These are phyloP conservation scores for Zoanthus sociatus DNA, from an alignment of 92 coral and sea anemone genomes.

Conservation along the genomic window DNA sequence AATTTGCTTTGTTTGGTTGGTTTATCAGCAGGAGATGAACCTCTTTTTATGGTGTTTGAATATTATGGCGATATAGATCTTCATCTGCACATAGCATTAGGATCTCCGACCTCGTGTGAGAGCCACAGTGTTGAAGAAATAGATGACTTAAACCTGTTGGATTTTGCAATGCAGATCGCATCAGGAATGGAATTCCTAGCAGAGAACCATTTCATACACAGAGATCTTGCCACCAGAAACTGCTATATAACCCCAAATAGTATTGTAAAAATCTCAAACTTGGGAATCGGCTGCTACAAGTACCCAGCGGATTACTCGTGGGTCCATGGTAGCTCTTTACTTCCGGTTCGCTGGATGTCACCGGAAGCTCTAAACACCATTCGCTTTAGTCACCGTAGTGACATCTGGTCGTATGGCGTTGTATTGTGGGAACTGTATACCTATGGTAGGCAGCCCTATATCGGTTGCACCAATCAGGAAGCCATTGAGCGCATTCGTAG, in stretches of 20 bases:
- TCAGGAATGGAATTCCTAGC: constrained; percentile 94
- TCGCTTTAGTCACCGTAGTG: constrained; percentile 76
- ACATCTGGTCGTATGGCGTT: constrained; percentile 96
- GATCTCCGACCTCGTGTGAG: constrained; percentile 65
- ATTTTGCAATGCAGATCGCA: constrained; percentile 89
- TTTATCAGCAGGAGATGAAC: constrained; percentile 83
- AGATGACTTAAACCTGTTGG: constrained; percentile 68
- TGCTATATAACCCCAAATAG: constrained; percentile 82
- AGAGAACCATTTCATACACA: constrained; percentile 88
- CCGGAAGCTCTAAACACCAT: constrained; percentile 96
- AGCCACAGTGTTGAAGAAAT: constrained; percentile 52
- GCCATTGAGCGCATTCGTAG: constrained; percentile 86
- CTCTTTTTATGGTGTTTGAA: constrained; percentile 92
- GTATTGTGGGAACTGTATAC: constrained; percentile 93
- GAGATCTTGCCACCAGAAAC: constrained; percentile 95
- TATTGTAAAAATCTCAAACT: constrained; percentile 90
- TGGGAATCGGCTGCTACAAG: constrained; percentile 89
- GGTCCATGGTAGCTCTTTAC: constrained; percentile 87
- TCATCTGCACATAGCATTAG: constrained; percentile 65
- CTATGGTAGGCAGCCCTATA: constrained; percentile 84
- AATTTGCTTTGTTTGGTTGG: constrained; percentile 90
- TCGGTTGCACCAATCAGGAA: constrained; percentile 79
- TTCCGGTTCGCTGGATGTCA: constrained; percentile 99
- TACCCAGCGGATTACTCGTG: constrained; percentile 94
- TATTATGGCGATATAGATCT: constrained; percentile 86